phyloP scores from a whole-genome alignment of 2,888 invertebrate genomes.

The Rotaria socialis region DNA sequence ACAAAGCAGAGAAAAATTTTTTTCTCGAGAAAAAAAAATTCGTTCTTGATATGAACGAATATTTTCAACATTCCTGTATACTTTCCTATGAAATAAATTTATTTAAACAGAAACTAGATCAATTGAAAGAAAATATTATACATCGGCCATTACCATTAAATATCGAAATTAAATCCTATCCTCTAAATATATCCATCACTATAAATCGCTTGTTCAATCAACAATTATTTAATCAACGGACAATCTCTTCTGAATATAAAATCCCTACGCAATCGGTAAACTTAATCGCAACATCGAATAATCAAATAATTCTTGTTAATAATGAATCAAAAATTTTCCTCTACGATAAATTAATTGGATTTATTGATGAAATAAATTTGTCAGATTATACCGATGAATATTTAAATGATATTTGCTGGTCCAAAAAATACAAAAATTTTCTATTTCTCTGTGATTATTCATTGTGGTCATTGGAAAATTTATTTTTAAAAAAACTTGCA shows the following conservation, averaged over 20 bases:
- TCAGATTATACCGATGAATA: conserved; percentile 5
- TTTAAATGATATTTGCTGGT: conserved; percentile 9
- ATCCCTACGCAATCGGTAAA: not conserved
- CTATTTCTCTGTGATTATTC: not conserved
- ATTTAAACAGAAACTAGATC: not conserved
- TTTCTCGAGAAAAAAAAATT: not conserved
- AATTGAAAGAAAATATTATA: not conserved
- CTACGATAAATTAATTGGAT: not conserved
- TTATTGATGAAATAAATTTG: not conserved
- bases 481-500: conserved; percentile 14
- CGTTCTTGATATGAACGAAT: not conserved
- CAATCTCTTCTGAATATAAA: not conserved
- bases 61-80: not conserved
- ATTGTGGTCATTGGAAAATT: not conserved
- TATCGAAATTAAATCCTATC: not conserved
- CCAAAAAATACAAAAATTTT: not conserved
- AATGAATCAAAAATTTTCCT: not conserved
- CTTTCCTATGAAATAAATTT: not conserved
- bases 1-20: not conserved
- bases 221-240: not conserved
- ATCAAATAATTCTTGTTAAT: conserved; percentile 5
- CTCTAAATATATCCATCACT: not conserved
- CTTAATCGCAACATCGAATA: not conserved
- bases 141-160: not conserved
- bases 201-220: not conserved